phyloP scores from a whole-genome alignment of 1,140 invertebrate species.

The Helicorthomorpha holstii region DNA sequence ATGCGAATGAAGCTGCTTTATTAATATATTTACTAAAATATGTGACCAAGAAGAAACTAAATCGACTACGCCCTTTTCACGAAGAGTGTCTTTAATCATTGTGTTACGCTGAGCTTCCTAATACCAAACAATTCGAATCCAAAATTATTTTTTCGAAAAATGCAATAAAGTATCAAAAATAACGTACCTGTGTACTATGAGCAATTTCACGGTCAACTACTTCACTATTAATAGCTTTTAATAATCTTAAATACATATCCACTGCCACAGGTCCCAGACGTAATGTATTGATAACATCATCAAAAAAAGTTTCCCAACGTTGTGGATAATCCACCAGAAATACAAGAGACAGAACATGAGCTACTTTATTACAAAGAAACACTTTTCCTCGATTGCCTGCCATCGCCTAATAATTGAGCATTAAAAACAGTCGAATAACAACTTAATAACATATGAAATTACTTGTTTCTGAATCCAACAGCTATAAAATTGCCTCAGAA shows the following conservation, averaged over 20 bases:
- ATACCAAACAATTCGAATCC: too few relatives aligned
- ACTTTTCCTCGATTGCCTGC: background rate
- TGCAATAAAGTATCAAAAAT: background rate
- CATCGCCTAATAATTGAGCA: background rate
- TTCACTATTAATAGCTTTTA: conserved; percentile 34
- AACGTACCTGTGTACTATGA: conserved; percentile 22
- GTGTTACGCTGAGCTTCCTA: conserved; percentile 33
- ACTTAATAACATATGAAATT: background rate
- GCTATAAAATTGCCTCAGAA: conserved; percentile 17
- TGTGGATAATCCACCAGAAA: conserved; percentile 35
- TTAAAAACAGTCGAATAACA: conserved; percentile 1
- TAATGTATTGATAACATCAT: conserved; percentile 28
- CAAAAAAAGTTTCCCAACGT: conserved; percentile 35
- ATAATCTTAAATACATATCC: conserved; percentile 33
- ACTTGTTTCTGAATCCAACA: conserved; percentile 16
- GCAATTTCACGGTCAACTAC: conserved; percentile 34
- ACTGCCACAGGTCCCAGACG: conserved; percentile 25
- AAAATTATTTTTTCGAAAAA: background rate
- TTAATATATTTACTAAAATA: conserved; percentile 35
- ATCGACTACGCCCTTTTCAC: conserved; percentile 31
- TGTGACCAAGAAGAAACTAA: conserved; percentile 38
- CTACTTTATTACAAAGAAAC: conserved; percentile 28
- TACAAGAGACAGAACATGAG: conserved; percentile 32
- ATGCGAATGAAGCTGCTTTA: too few relatives aligned
- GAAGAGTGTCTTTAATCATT: conserved; percentile 36